Evolutionary conservation across 2,113 vertebrate genomes (phyloP).

Genomic region (Hucho hucho): DNA sequence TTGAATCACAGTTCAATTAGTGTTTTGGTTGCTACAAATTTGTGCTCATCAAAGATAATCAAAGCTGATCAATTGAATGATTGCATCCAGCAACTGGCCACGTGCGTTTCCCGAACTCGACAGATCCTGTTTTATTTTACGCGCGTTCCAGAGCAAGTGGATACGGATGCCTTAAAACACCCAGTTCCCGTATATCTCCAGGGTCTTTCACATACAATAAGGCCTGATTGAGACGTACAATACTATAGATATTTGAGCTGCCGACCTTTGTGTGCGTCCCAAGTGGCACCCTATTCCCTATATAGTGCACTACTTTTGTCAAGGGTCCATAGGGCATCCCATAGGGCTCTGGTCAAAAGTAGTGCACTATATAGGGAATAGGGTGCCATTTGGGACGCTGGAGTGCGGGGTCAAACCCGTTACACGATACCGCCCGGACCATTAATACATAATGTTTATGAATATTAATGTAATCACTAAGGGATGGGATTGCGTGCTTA

Average conservation of each 20-base stretch:
- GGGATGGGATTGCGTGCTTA: slow-evolving; percentile 45
- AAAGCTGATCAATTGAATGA: slow-evolving; percentile 18
- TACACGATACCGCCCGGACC: slow-evolving; percentile 33
- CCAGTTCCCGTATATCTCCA: not conserved
- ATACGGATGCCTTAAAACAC: not conserved
- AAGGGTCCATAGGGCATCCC: too few species aligned
- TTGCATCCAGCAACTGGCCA: slow-evolving; percentile 7
- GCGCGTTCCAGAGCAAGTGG: not conserved
- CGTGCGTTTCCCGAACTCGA: not conserved
- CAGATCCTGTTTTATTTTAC: slow-evolving; percentile 10
- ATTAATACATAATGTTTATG: slow-evolving; percentile 64
- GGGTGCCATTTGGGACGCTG: too few species aligned
- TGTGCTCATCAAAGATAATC: slow-evolving; percentile 23
- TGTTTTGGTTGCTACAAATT: not conserved
- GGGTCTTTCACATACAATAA: slow-evolving; percentile 24
- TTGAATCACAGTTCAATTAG: not conserved
- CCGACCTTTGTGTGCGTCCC: not conserved
- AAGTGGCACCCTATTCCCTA: too few species aligned
- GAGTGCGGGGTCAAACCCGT: slow-evolving; percentile 37
- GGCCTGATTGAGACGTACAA: slow-evolving; percentile 29
- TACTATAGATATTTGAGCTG: slow-evolving; percentile 44
- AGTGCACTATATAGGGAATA: too few species aligned
- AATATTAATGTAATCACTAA: slow-evolving; percentile 68
- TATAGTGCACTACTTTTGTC: too few species aligned
- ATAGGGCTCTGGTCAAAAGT: too few species aligned